Evolutionary conservation across 2,888 invertebrate species (phyloP), one percentile per base, ranked within the genome.

Genomic region (Chromoteleia sp.): DNA sequence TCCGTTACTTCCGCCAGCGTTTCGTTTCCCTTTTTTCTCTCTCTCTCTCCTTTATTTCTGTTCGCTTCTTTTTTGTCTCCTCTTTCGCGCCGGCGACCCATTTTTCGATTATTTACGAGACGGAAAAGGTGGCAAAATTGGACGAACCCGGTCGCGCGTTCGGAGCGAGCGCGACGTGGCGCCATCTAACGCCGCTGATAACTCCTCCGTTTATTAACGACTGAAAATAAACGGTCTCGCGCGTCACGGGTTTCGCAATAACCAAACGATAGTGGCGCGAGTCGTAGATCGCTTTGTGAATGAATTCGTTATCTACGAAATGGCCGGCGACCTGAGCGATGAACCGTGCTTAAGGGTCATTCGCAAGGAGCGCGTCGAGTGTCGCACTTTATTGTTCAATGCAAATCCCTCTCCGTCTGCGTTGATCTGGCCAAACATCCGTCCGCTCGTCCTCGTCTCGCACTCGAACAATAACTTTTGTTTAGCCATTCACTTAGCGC

Each of bases 281-380:
- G 50, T 73, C 61, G 77, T 78, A 58, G 75, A 75, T 78, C 71
- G 75, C 70, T 70, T 71, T 74, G 68, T 82, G 71, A 82, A 82
- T 82, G 78, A 82, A 79, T 77, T 59, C 67, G 81, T 81, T 81
- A 81, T 81, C 81, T 65, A 65, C 59, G 58, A 48, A 73, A 63
- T 67, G 70, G 54, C 77, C 17, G 59, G 39, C 71, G 77, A 65
- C 39, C 56, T 41, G 67, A 56, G 15, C 54, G 76, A 67, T 73
- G 76, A 81, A 76, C 73, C 58, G 73, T 19, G 67, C 54, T 63
- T 45, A 59, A 63, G 54, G 74, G 78, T 78, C 79, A 78, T 30
- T 76, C 39, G 19, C 33, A 43, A 67, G 76, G 43, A 68, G 15
- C 75, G 33, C 33, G 52, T 45, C 56, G 48, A 56, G 56, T 36